These are phyloP conservation scores for Porphyrio hochstetteri DNA, from an alignment of 2,113 vertebrate species.

Conservation along the genomic window DNA sequence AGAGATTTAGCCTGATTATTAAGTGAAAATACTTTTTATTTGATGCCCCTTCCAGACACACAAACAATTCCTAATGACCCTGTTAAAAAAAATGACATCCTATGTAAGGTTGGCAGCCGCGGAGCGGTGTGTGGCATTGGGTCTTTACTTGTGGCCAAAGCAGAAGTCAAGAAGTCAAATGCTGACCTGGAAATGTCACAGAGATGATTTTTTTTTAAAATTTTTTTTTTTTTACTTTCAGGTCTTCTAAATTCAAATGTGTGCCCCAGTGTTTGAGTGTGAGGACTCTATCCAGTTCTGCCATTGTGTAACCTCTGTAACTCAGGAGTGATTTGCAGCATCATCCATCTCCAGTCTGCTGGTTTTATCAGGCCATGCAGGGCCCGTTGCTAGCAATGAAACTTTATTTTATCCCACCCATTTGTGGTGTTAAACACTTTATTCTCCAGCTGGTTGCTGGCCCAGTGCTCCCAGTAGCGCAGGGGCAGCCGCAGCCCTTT, in stretches of 20 bases:
- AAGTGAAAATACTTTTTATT: background rate
- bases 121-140: background rate
- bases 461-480: background rate
- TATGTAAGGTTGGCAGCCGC: background rate
- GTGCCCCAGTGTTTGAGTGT: background rate
- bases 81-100: background rate
- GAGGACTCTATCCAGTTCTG: constrained; percentile 14
- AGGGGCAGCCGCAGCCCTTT: background rate
- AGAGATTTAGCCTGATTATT: constrained; percentile 44
- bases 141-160: background rate
- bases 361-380: background rate
- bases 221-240: constrained; percentile 1
- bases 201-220: background rate
- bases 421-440: background rate
- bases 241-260: constrained; percentile 30
- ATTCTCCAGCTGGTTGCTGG: background rate
- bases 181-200: background rate
- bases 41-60: background rate
- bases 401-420: background rate
- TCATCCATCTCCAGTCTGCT: constrained; percentile 33
- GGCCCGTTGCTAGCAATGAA: background rate
- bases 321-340: constrained; percentile 1
- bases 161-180: constrained; percentile 11
- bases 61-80: background rate
- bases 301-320: background rate